phyloP scores from a whole-genome alignment of 2,888 invertebrate genomes.

The Norana najaformis region DNA sequence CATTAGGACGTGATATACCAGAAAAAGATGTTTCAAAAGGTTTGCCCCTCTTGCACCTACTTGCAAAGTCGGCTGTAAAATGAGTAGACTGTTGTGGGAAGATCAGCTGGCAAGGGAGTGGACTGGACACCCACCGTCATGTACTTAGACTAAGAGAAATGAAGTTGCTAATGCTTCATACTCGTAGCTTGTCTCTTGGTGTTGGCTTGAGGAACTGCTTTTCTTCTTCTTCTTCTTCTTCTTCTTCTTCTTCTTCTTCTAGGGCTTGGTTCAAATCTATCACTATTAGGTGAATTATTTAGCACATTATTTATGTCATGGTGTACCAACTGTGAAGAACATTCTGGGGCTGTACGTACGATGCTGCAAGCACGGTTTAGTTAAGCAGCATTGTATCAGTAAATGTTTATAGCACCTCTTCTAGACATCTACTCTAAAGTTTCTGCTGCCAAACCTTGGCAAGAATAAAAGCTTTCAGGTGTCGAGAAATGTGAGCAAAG shows the following conservation, averaged over 20 bases:
- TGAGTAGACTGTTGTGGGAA: too few relatives aligned
- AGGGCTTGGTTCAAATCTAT: neutral
- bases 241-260: too few relatives aligned
- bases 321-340: neutral
- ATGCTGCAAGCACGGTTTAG: neutral
- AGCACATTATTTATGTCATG: too few relatives aligned
- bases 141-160: too few relatives aligned
- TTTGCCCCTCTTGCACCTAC: too few relatives aligned
- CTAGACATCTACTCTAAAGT: conserved; percentile 2
- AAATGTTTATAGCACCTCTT: neutral
- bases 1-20: too few relatives aligned
- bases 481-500: neutral
- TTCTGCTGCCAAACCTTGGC: neutral
- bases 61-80: too few relatives aligned
- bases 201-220: neutral
- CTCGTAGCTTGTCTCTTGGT: neutral
- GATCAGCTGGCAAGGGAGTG: too few relatives aligned
- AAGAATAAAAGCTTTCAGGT: neutral
- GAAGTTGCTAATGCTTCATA: neutral
- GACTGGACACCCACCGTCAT: too few relatives aligned
- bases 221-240: too few relatives aligned
- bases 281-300: neutral
- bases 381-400: neutral
- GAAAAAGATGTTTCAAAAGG: too few relatives aligned
- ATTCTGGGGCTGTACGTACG: neutral